Base-by-base conservation (phyloP, 2,113 vertebrate genomes). In the Murina feae region DNA sequence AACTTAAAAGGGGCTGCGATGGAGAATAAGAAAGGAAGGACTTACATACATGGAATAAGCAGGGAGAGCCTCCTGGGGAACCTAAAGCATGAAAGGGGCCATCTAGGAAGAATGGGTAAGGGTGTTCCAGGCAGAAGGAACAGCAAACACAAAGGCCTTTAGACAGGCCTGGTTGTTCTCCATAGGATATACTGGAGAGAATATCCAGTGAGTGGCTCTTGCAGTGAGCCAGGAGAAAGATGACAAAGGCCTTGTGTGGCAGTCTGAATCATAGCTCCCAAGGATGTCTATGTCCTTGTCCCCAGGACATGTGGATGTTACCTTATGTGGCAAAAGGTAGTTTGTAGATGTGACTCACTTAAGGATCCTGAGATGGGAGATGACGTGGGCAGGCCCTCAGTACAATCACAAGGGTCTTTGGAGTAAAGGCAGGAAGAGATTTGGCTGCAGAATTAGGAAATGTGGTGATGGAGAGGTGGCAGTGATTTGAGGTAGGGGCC, bases 341-440 rank as follows among this genome's bases (percentile, higher is more conserved):
- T 63, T 21, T n/a, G 20, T 32, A 7, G 60, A 4, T 75, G 49
- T n/a, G 60, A 68, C 44, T 83, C 78, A 25, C 9, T 37, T 47
- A 39, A 69, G 71, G 39, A 35, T 55, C 60, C 21, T 11, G 92
- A 76, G 37, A 49, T 32, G 37, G 16, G 60, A 49, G 65, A 12
- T 49, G n/a, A 18, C 6, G 1, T 3, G 3, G 32, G 25, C 4
- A 6, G 11, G 39, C 20, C 30, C 60, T 55, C 25, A 2, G 12
- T 25, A 9, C 9, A 8, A 6, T 47, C 79, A 32, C n/a, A 18
- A n/a, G 75, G 2, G 42, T 72, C 53, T n/a, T 35, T 6, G 11
- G 9, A 14, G 37, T 0, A 39, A n/a, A 63, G 47, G 20, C 71
- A 49, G 86, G 58, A 51, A 35, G n/a, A 35, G 69, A 6, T 82